phyloP scores from a whole-genome alignment of 2,797 vertebrate genomes.

The Pangasius larnaudii region DNA sequence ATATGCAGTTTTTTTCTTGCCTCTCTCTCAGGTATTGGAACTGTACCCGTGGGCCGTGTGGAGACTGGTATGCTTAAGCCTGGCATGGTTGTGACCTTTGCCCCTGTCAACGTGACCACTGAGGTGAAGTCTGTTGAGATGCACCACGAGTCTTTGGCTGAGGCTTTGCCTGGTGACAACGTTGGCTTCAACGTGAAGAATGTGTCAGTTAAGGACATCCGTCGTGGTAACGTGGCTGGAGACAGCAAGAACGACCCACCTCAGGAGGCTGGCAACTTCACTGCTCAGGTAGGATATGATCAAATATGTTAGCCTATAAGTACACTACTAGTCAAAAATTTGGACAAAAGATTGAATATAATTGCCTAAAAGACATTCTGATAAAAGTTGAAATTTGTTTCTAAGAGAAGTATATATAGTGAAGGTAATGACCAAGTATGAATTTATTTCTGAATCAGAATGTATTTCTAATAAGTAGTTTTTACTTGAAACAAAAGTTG shows the following conservation, averaged over 20 bases:
- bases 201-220: slow-evolving; percentile 82
- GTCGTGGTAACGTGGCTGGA: slow-evolving; percentile 77
- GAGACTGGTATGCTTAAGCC: slow-evolving; percentile 80
- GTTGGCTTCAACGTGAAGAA: slow-evolving; percentile 86
- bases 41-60: slow-evolving; percentile 79
- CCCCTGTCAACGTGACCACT: slow-evolving; percentile 76
- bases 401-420: neutral
- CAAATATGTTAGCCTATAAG: neutral
- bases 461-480: neutral
- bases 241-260: slow-evolving; percentile 83
- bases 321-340: neutral
- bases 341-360: neutral
- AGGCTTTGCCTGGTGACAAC: slow-evolving; percentile 80
- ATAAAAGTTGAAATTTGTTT: neutral
- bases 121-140: slow-evolving; percentile 85
- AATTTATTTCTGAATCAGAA: neutral
- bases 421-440: neutral
- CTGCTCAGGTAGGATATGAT: slow-evolving; percentile 71
- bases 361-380: neutral
- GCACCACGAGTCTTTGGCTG: slow-evolving; percentile 79
- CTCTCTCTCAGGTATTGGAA: slow-evolving; percentile 76
- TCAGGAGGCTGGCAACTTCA: slow-evolving; percentile 71
- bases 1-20: neutral
- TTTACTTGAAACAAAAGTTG: neutral
- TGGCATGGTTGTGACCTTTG: slow-evolving; percentile 79